These are phyloP conservation scores for Spinibarbus caldwelli DNA, from an alignment of 2,797 vertebrate genomes.

Conservation along the genomic window DNA sequence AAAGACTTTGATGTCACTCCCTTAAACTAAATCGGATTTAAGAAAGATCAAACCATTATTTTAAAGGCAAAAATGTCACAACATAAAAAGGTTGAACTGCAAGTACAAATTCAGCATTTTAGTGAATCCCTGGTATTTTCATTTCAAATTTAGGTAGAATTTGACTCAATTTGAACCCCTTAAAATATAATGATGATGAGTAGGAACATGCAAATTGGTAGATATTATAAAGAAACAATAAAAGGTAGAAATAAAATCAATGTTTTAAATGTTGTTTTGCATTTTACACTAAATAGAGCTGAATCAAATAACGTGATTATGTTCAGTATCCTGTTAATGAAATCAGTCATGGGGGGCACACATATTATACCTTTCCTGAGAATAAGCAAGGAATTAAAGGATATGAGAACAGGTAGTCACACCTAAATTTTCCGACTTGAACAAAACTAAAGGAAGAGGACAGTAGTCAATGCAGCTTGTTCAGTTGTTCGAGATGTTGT, in stretches of 20 bases:
- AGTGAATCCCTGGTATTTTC: not conserved
- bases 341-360: slow-evolving; percentile 6
- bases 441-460: slow-evolving; percentile 57
- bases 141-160: not conserved
- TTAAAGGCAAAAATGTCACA: not conserved
- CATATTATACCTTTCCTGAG: not conserved
- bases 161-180: not conserved
- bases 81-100: not conserved
- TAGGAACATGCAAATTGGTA: not conserved
- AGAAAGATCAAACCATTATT: slow-evolving; percentile 1
- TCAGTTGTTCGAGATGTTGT: slow-evolving; percentile 63
- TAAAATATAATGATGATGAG: not conserved
- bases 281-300: not conserved
- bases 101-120: not conserved
- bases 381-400: not conserved
- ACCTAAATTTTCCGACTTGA: slow-evolving; percentile 48
- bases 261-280: not conserved
- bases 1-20: not conserved
- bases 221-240: slow-evolving; percentile 5
- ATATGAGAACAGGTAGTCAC: not conserved
- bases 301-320: slow-evolving; percentile 1
- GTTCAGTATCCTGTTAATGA: slow-evolving; percentile 25
- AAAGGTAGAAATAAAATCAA: not conserved
- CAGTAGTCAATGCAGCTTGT: slow-evolving; percentile 37
- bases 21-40: not conserved